These are phyloP conservation scores for Anas platyrhynchos DNA, from an alignment of 2,113 vertebrate genomes.

Conservation along the genomic window DNA sequence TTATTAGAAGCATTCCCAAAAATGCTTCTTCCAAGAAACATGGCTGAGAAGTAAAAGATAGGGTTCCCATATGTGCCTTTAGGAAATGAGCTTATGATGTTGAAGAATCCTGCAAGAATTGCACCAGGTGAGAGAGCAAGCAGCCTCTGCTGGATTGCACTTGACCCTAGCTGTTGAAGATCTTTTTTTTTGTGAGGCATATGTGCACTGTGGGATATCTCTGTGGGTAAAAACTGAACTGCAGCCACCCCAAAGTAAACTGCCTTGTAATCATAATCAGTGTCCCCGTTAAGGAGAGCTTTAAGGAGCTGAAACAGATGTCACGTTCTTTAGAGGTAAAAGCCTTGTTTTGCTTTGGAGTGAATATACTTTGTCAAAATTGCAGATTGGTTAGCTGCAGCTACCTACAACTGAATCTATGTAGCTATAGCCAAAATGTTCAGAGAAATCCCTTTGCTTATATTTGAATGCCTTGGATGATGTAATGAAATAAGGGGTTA, in stretches of 20 bases:
- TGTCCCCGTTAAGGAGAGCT: not conserved
- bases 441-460: not conserved
- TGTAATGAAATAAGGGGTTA: not conserved
- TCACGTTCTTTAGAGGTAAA: not conserved
- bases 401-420: not conserved
- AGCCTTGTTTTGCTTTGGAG: not conserved
- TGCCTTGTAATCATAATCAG: not conserved
- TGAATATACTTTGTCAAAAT: not conserved
- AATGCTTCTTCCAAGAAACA: not conserved
- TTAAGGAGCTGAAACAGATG: not conserved
- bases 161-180: not conserved
- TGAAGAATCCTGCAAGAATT: not conserved
- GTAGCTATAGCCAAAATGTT: not conserved
- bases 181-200: not conserved
- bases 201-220: fast-evolving
- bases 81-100: not conserved
- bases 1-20: not conserved
- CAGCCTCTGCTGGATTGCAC: not conserved
- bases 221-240: not conserved
- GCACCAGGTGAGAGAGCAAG: not conserved
- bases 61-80: not conserved
- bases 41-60: not conserved
- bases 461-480: not conserved
- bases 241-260: not conserved
- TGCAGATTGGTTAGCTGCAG: not conserved